Conservation (phyloP, 2,888 invertebrate genomes). For the Boloria selene region DNA sequence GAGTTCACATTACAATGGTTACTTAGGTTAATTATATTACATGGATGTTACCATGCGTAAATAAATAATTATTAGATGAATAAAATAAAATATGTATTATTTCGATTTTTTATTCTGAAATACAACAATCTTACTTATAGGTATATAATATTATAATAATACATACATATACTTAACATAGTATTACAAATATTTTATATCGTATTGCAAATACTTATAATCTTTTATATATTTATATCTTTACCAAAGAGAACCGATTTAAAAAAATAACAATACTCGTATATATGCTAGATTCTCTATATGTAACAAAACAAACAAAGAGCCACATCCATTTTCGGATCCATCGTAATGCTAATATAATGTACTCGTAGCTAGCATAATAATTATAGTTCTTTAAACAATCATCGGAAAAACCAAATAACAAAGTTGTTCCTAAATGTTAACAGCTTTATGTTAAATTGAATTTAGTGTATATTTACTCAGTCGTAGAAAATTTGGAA, state of each 20-base stretch:
- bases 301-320: constrained; percentile 31
- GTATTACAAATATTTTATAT: too few species aligned
- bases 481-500: not conserved
- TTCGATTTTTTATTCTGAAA: too few species aligned
- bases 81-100: too few species aligned
- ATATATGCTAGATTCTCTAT: constrained; percentile 1
- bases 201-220: too few species aligned
- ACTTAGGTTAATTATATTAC: too few species aligned
- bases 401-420: constrained; percentile 30
- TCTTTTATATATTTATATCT: too few species aligned
- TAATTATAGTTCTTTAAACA: constrained; percentile 24
- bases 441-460: constrained; percentile 21
- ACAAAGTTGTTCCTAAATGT: constrained; percentile 13
- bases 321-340: constrained; percentile 30
- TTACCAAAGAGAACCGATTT: not conserved
- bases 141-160: too few species aligned
- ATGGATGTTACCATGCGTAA: too few species aligned
- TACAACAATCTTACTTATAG: too few species aligned
- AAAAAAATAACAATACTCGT: constrained; percentile 1
- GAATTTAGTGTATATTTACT: not conserved
- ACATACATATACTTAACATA: too few species aligned
- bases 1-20: too few species aligned
- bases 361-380: constrained; percentile 26
- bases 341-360: constrained; percentile 21
- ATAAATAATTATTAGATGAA: too few species aligned